Percentiles rank a stretch among this genome's conserved stretches.
phyloP scores from a whole-genome alignment of 2,797 vertebrate genomes.

The Chanos chanos region DNA sequence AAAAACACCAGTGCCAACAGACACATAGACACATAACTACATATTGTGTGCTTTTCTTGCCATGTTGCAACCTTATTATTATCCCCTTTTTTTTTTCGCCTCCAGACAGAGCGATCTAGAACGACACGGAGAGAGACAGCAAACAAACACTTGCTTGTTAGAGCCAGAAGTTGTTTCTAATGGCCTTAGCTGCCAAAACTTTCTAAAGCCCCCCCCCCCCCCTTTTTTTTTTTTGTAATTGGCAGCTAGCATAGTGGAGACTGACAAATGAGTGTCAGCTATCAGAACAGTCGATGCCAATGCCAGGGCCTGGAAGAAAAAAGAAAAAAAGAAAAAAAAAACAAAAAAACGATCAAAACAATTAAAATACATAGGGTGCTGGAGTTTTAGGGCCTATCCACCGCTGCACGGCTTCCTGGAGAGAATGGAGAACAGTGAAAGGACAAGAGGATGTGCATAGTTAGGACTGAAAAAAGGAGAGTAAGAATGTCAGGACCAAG shows the following conservation, averaged over 20 bases:
- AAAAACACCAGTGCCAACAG: no score
- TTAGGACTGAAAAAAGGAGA: no score
- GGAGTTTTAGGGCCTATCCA: slow-evolving; percentile 52
- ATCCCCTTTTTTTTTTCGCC: no score
- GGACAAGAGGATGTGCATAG: no score
- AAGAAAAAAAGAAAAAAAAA: no score
- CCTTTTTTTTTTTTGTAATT: slow-evolving; percentile 67
- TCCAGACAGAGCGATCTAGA: slow-evolving; percentile 26
- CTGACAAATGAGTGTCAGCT: slow-evolving; percentile 77
- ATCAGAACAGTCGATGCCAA: slow-evolving; percentile 60
- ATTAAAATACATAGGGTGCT: slow-evolving; percentile 77
- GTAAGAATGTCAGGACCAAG: no score
- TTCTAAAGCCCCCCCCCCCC: no score
- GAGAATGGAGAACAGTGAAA: slow-evolving; percentile 10
- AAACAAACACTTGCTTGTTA: slow-evolving; percentile 57
- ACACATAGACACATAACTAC: no score
- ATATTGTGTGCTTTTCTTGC: no score
- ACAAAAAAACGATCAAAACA: no score
- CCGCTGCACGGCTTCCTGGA: no score
- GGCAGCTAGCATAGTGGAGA: slow-evolving; percentile 64
- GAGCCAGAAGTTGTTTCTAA: slow-evolving; percentile 62
- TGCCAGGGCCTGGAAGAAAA: slow-evolving; percentile 61
- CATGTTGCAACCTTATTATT: no score
- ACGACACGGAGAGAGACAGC: slow-evolving; percentile 2
- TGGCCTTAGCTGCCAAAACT: slow-evolving; percentile 69